phyloP scores from a whole-genome alignment of 2,797 vertebrate genomes.

The Phoebastria nigripes region DNA sequence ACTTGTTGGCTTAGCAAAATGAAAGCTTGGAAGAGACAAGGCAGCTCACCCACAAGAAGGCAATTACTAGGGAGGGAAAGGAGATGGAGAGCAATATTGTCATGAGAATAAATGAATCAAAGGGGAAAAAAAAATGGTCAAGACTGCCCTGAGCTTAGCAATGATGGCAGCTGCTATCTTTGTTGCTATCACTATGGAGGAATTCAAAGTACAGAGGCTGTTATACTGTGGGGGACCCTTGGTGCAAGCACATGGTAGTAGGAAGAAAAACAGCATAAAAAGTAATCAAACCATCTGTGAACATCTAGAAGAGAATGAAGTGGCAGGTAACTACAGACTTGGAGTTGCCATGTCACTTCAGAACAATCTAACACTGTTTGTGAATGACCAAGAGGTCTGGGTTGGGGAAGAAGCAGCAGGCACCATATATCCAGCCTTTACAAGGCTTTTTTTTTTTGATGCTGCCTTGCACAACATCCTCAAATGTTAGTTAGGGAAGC shows the following conservation, averaged over 20 bases:
- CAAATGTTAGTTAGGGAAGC: neutral
- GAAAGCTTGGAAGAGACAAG: neutral
- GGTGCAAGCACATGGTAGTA: neutral
- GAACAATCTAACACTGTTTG: neutral
- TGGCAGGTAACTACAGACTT: neutral
- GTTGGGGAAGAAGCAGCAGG: neutral
- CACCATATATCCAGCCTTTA: neutral
- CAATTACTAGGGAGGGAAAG: neutral
- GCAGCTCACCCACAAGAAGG: neutral
- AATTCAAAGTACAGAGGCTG: neutral
- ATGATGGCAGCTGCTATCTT: neutral
- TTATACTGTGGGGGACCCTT: neutral
- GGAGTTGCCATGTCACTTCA: neutral
- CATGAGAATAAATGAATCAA: neutral
- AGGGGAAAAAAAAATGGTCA: neutral
- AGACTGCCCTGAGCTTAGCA: neutral
- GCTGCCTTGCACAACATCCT: neutral
- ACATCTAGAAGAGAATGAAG: neutral
- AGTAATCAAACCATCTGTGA: neutral
- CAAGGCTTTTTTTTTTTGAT: neutral
- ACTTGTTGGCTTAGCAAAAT: neutral
- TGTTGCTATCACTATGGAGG: neutral
- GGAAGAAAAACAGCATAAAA: neutral
- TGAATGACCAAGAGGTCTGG: neutral
- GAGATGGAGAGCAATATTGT: neutral